Base-by-base conservation (phyloP, 2,888 invertebrate genomes). In the Diabrotica balteata region DNA sequence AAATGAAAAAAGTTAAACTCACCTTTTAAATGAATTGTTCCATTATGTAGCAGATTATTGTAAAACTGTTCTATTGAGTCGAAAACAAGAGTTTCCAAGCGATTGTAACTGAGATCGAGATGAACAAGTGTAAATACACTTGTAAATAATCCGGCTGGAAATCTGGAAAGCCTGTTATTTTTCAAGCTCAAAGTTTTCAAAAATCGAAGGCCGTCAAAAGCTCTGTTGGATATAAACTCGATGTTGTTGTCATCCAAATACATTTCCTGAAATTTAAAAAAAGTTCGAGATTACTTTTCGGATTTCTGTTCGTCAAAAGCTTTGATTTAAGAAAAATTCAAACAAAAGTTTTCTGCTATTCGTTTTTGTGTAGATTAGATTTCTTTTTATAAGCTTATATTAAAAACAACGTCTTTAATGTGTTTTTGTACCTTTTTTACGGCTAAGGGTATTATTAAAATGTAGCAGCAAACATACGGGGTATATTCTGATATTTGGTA, bases 91-190 rank as follows among this genome's bases (percentile, higher is more conserved):
- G 91, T 91, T 83, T 90, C 90, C 79, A 95, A 87, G 76, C 88
- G 86, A 84, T 95, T 95, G 73, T 90, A 89, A 80, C 92, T 89
- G 74, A 95, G 86, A 84, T 94, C 93, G 78, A 95, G 86, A 75
- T 91, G 90, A 78, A 88, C 88, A 43, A 94, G 86, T 4, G 89
- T 89, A 50, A 91, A 88, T 10, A 92, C 90, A n/a, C 91, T 91
- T 71, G 89, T 88, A 71, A 95, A 89, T 70, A 93, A 85, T 47
- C 91, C 90, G 47, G 90, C 88, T 68, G 91, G 90, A 71, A 95
- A 87, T 58, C 87, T 86, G 59, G 89, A 89, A 65, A 95, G 87
- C 78, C 90, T 89, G 86, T 95, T 95, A 79, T 92, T 91, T 79
- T 91, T 90, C 66, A 95, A 87, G 78, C 89, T 89, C 75, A 95